A percentile compares a stretch with the other conserved stretches of the same genome.
These are phyloP conservation scores for Thecophora atra DNA, from an alignment of 2,888 invertebrate genomes.

Conservation along the genomic window DNA sequence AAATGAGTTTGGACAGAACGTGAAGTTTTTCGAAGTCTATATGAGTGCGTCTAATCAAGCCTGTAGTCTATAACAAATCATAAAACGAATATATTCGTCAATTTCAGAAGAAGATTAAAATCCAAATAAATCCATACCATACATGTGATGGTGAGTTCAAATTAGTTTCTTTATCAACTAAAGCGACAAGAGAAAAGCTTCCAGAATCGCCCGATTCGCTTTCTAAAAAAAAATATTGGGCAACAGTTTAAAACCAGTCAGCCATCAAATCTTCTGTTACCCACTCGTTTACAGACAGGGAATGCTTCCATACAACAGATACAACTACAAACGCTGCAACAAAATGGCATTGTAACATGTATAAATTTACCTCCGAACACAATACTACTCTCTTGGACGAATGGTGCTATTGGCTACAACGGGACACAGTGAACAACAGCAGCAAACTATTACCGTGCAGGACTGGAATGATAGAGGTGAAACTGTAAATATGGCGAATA, in stretches of 20 bases:
- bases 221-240: too few relatives aligned
- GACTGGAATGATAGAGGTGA: constrained; percentile 49
- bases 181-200: neutral
- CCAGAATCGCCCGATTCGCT: constrained; percentile 42
- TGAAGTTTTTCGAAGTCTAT: too few relatives aligned
- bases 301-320: constrained; percentile 45
- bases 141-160: neutral
- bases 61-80: constrained; percentile 36
- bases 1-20: too few relatives aligned
- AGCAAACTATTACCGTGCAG: constrained; percentile 56
- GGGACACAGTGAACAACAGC: constrained; percentile 26
- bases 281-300: constrained; percentile 33
- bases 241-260: too few relatives aligned
- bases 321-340: constrained; percentile 58
- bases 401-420: constrained; percentile 57
- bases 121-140: too few relatives aligned
- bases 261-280: constrained; percentile 38
- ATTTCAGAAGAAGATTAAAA: constrained; percentile 26
- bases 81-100: constrained; percentile 22
- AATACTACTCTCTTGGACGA: constrained; percentile 57
- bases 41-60: too few relatives aligned
- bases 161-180: neutral
- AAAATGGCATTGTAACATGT: constrained; percentile 60
- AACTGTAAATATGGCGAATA: constrained; percentile 35
- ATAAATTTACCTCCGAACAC: constrained; percentile 60